Base-by-base conservation (phyloP, 2,888 invertebrate species). In the Drosophila cyrtoloma region DNA sequence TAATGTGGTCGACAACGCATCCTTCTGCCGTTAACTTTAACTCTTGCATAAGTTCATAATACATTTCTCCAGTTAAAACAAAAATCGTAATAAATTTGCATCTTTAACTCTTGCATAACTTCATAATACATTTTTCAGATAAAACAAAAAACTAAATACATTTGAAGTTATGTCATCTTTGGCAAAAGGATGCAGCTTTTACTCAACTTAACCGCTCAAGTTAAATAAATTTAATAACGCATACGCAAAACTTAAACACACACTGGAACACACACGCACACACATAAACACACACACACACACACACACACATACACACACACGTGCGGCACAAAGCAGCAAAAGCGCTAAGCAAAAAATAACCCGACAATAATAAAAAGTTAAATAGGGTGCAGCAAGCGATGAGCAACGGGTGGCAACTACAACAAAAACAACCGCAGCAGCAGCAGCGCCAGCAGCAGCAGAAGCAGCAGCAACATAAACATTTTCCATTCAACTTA, bases 401-500 rank as follows among this genome's bases (percentile, higher is more conserved):
- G 80, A 79, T 77, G 71, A 83, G 75, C 80, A 75, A 73, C 62
- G 47, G 14, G 57, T 44, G 22, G 30, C 47, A 64, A 50, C 39
- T 52, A 22, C 39, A 59, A 12, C 32, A 69, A 28, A 39, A 61
- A 19, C 44, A 53, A 37, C 52, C 35, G 12, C 52, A 69, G 14
- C 52, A 59, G 16, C 51, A 44, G 5, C 37, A 53, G 16, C 28
- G 26, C 26, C 26, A 26, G 26, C 26, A 64, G 7, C 47, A 58
- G 30, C 51, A 30, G 47, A 63, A 42, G 51, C 64, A 79, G 57
- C 44, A 57, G 74, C 71, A 87, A 74, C 82, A 86, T 90, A 90
- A 90, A 90, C 86, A 86, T 84, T 90, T 86, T 89, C 90, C 89
- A 87, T 87, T 90, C 84, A 87, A 82, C 80, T 90, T 89, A 84